Evolutionary conservation across 2,888 invertebrate genomes (phyloP), one percentile per base, ranked within the genome.

Genomic region (Conus canariensis): DNA sequence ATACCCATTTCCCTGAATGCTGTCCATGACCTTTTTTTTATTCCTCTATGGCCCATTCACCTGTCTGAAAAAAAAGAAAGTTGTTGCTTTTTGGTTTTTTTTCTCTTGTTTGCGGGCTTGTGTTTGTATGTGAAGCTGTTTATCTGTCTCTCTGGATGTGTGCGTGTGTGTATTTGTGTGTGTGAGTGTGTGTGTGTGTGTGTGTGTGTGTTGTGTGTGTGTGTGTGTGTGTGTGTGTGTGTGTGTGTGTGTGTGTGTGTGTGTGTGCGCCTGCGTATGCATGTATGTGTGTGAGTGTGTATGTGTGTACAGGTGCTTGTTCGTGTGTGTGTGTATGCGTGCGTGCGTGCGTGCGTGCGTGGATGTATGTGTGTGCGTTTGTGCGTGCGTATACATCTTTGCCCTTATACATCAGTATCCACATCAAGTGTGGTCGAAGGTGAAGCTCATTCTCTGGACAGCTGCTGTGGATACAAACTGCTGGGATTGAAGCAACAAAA

Each of bases 71-170:
- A 30, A 30, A 30, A 30, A 30, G 30, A 30, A 30, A 30, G 30
- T 30, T 30, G 30, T 30, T 30, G 30, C 2, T 30, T 0, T 2
- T 30, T 30, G 0, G 30, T 30, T 30, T 30, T 30, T 30, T 30
- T 30, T 30, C 30, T 30, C 30, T 30, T 30, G 30, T 30, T 30
- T 30, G 1, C 30, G 30, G 30, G 30, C 2, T 30, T 74, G 74
- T 74, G n/a, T 74, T 19, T 74, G 87, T 87, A 70, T 87, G 87
- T 87, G 87, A n/a, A n/a, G 16, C 22, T 74, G 74, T n/a, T 19
- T 74, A 9, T 74, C 22, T 74, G 74, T n/a, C 22, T n/a, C 22
- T n/a, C 22, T n/a, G 74, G 19, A n/a, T 74, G 25, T 74, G 74
- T 74, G 74, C n/a, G n/a, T n/a, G n/a, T 74, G 74, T n/a, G 74